A percentile compares a stretch with the other conserved stretches of the same genome.
Evolutionary conservation across 2,797 vertebrate species (phyloP).

Genomic region (Podarcis lilfordi): DNA sequence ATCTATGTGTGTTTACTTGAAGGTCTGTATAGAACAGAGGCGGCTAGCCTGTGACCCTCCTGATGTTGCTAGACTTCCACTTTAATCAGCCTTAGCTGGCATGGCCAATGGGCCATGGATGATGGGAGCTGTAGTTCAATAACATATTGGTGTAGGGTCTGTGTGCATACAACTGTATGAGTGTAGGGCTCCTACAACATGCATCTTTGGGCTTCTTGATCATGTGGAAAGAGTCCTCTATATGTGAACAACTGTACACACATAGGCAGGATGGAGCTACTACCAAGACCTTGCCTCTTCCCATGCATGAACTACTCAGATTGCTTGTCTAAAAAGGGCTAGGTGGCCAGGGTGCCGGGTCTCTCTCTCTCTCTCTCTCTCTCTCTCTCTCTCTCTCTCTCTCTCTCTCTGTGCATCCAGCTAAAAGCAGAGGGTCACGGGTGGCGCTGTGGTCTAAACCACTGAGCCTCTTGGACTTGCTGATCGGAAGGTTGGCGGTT

Average conservation of each 20-base stretch:
- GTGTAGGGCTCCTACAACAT: background rate
- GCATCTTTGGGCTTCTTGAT: background rate
- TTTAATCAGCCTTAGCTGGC: no score
- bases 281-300: no score
- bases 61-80: no score
- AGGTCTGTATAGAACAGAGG: background rate
- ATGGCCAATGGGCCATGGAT: no score
- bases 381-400: no score
- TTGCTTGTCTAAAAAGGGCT: background rate
- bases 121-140: no score
- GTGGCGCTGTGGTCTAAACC: no score
- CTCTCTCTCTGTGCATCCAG: background rate
- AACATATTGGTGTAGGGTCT: background rate
- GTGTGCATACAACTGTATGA: background rate
- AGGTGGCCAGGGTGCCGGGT: no score
- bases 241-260: background rate
- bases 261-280: background rate
- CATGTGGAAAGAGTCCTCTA: background rate
- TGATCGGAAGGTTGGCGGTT: no score
- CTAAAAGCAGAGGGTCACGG: background rate
- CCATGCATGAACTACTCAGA: background rate
- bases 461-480: no score
- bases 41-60: no score
- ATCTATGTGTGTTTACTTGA: background rate
- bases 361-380: no score